Conservation (phyloP, 2,888 invertebrate species). For the Andrena praecox region DNA sequence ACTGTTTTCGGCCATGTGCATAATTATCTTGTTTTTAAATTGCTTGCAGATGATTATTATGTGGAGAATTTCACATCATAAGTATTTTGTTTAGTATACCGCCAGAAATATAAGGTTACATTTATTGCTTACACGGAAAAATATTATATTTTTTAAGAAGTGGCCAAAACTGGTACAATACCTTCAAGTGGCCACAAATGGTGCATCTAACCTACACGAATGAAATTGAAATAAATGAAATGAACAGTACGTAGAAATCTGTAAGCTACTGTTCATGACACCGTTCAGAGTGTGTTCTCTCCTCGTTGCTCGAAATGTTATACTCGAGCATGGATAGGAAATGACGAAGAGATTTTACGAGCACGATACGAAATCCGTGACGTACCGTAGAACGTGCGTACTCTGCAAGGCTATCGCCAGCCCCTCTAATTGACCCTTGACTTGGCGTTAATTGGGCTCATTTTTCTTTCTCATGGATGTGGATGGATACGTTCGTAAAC, state of each 20-base stretch:
- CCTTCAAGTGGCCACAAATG: too few species aligned
- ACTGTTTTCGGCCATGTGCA: too few species aligned
- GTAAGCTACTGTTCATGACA: neutral
- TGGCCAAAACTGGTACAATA: too few species aligned
- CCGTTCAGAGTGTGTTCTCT: neutral
- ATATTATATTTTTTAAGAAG: too few species aligned
- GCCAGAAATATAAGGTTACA: too few species aligned
- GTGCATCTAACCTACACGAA: too few species aligned
- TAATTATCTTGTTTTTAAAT: too few species aligned
- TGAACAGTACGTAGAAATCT: neutral
- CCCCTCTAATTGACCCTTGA: constrained; percentile 61
- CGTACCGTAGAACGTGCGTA: constrained; percentile 36
- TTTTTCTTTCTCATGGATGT: constrained; percentile 37
- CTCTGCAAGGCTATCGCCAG: constrained; percentile 50
- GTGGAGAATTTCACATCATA: too few species aligned
- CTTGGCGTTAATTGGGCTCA: constrained; percentile 54
- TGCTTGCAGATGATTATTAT: too few species aligned
- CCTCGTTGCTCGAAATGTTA: neutral
- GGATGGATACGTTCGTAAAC: constrained; percentile 16
- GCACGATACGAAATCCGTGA: constrained; percentile 39
- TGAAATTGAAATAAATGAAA: too few species aligned
- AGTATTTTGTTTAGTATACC: too few species aligned
- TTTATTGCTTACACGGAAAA: too few species aligned
- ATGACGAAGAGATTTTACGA: constrained; percentile 45
- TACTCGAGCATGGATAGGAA: constrained; percentile 35